These are phyloP conservation scores for Salmo trutta DNA, from an alignment of 2,797 vertebrate species.

Conservation along the genomic window DNA sequence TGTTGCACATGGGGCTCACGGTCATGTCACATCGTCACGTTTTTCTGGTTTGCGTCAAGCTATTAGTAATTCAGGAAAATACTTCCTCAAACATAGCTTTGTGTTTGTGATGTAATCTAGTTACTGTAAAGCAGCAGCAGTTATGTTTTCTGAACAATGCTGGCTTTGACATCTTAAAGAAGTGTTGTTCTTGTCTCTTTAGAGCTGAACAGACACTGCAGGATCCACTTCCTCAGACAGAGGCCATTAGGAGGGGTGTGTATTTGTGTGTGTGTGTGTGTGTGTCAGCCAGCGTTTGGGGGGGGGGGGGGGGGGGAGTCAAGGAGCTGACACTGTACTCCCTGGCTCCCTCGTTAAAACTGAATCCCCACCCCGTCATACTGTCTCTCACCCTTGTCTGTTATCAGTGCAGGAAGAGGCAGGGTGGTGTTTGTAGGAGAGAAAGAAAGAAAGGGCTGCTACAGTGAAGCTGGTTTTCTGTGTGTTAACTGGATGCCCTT, in stretches of 20 bases:
- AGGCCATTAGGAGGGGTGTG: conserved; percentile 57
- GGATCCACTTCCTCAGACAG: conserved; percentile 71
- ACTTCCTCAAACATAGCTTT: conserved; percentile 6
- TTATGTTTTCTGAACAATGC: conserved; percentile 25
- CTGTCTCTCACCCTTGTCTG: conserved; percentile 60
- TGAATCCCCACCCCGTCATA: conserved; percentile 43
- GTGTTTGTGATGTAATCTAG: conserved; percentile 1
- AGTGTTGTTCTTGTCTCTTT: conserved; percentile 60
- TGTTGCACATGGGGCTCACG: conserved; percentile 56
- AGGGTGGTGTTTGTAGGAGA: conserved; percentile 64
- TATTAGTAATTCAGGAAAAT: background rate
- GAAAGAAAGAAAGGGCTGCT: conserved; percentile 27
- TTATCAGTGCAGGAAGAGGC: conserved; percentile 80
- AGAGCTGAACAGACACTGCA: conserved; percentile 71
- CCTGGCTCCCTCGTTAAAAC: conserved; percentile 5
- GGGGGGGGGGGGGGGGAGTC: conserved; percentile 55
- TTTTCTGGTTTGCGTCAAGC: background rate
- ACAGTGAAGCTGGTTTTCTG: conserved; percentile 38
- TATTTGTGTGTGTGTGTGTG: background rate
- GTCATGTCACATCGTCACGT: background rate
- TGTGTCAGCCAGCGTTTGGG: conserved; percentile 26
- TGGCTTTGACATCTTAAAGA: conserved; percentile 39
- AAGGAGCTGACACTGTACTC: conserved; percentile 64
- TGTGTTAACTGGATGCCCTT: background rate
- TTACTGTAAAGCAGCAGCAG: background rate